Evolutionary conservation across 2,797 vertebrate species (phyloP).

Genomic region (Podargus strigoides): DNA sequence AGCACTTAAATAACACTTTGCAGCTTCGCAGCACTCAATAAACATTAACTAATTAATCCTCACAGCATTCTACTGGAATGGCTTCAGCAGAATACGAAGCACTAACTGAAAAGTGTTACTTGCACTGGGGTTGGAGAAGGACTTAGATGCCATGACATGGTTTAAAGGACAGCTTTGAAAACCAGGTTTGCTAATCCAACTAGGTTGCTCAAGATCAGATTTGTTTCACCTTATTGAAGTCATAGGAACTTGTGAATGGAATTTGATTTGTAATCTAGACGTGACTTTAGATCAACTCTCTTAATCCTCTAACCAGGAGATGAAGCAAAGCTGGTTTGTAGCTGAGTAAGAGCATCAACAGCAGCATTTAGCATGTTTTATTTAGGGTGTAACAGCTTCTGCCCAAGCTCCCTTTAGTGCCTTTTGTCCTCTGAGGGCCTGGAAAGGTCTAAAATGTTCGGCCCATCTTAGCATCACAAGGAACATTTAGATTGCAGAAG

Average conservation of each 20-base stretch:
- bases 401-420: neutral
- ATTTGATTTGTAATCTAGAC: neutral
- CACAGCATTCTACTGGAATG: neutral
- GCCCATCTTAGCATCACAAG: neutral
- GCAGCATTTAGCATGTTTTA: neutral
- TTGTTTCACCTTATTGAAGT: neutral
- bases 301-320: neutral
- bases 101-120: neutral
- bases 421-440: neutral
- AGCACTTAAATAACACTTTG: conserved; percentile 27
- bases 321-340: neutral
- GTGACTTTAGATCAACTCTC: neutral
- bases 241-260: neutral
- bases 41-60: conserved; percentile 46
- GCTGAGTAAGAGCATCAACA: neutral
- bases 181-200: neutral
- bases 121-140: neutral
- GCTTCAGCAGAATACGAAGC: neutral
- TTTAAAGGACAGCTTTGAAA: neutral
- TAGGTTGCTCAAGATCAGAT: neutral
- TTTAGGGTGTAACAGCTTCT: neutral
- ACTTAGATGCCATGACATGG: neutral
- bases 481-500: accelerated
- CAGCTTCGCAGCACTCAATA: neutral
- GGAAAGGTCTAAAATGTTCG: neutral